Conservation (phyloP, 2,888 invertebrate species). For the Tipula confusa region DNA sequence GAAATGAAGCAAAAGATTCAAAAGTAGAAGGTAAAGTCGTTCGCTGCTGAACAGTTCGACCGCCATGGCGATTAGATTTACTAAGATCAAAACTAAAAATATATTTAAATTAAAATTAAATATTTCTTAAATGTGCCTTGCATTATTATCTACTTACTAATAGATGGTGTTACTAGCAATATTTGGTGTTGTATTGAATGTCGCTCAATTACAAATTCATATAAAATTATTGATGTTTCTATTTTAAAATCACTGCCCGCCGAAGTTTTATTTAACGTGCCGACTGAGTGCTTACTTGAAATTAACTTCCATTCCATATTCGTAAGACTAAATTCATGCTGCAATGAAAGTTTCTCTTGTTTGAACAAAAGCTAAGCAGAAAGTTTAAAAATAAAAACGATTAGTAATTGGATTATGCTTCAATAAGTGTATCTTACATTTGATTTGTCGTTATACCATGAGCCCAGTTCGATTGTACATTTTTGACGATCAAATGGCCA, state of each 20-base stretch:
- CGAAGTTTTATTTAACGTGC: conserved; percentile 52
- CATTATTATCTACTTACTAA: conserved; percentile 41
- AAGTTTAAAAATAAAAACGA: neutral
- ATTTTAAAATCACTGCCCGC: conserved; percentile 57
- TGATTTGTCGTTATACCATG: conserved; percentile 58
- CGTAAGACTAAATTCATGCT: conserved; percentile 36
- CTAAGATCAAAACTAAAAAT: conserved; percentile 53
- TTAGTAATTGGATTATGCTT: neutral
- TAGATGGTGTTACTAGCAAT: conserved; percentile 35
- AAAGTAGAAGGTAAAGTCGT: conserved; percentile 54
- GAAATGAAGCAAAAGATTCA: conserved; percentile 61
- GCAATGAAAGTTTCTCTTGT: neutral
- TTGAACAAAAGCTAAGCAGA: neutral
- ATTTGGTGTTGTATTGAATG: conserved; percentile 54
- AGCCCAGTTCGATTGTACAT: conserved; percentile 61
- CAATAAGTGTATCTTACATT: conserved; percentile 52
- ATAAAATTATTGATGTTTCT: conserved; percentile 39
- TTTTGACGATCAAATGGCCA: conserved; percentile 67
- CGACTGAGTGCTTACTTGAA: conserved; percentile 49
- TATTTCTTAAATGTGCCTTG: conserved; percentile 55
- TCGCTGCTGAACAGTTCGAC: conserved; percentile 57
- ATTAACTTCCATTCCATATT: conserved; percentile 53
- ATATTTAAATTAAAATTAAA: conserved; percentile 55
- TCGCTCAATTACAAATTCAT: conserved; percentile 56
- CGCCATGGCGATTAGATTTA: conserved; percentile 57